Evolutionary conservation across 2,113 vertebrate species (phyloP).

Genomic region (Romanogobio albipinnatus): DNA sequence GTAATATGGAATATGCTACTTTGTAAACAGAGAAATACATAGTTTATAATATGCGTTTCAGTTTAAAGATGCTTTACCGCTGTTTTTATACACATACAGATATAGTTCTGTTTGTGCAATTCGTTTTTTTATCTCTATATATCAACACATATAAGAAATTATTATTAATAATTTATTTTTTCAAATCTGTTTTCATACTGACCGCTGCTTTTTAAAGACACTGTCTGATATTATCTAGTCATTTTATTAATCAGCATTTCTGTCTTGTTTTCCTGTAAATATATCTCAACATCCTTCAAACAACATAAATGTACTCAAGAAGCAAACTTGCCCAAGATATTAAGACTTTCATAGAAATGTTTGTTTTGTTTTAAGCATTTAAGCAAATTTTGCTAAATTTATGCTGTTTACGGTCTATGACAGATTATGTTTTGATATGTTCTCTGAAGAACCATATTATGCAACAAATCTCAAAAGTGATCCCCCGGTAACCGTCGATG

Average conservation of each 20-base stretch:
- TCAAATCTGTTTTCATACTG: no score
- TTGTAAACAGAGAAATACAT: slow-evolving; percentile 11
- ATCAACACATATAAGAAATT: no score
- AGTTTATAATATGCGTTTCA: background rate
- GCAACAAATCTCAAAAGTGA: background rate
- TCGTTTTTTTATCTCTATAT: no score
- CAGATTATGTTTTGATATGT: background rate
- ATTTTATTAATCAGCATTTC: background rate
- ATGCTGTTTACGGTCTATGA: background rate
- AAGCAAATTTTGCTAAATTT: background rate
- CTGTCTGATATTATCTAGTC: background rate
- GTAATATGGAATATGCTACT: slow-evolving; percentile 15
- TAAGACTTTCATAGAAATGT: background rate
- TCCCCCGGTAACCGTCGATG: background rate
- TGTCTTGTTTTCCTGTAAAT: background rate
- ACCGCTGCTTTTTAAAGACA: background rate
- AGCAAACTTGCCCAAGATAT: background rate
- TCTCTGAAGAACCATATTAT: background rate
- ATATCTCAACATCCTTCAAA: background rate
- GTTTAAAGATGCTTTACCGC: background rate
- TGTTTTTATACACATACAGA: background rate
- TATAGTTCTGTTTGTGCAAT: background rate
- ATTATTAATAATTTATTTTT: no score
- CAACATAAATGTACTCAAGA: background rate
- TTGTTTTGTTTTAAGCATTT: background rate